phyloP scores from a whole-genome alignment of 2,888 invertebrate genomes.

The Noctua comes region DNA sequence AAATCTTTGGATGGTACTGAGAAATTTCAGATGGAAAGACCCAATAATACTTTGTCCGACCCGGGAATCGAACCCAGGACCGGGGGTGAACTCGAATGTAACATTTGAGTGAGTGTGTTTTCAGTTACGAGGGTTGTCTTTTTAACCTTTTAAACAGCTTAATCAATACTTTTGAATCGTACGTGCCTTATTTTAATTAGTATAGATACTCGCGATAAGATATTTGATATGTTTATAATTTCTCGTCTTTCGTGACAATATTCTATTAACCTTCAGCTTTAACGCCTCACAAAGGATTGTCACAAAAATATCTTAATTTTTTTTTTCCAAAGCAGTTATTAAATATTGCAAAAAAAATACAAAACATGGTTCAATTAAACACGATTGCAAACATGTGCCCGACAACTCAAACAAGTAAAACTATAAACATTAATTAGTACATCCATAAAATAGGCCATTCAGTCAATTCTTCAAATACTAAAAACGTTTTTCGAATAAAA shows the following conservation, averaged over 20 bases:
- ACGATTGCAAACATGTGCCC: slow-evolving; percentile 20
- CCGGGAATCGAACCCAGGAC: too few species aligned
- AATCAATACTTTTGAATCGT: background rate
- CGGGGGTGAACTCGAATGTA: background rate
- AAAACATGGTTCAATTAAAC: slow-evolving; percentile 17
- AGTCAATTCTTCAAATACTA: slow-evolving; percentile 59
- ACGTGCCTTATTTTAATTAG: background rate
- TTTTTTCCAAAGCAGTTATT: slow-evolving; percentile 1
- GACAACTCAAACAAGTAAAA: slow-evolving; percentile 4
- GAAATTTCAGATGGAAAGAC: too few species aligned
- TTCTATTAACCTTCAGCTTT: background rate
- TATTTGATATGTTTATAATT: slow-evolving; percentile 4
- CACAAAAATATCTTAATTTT: background rate
- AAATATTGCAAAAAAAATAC: background rate
- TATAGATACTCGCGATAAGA: background rate
- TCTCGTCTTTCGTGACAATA: background rate
- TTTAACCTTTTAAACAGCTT: background rate
- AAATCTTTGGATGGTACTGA: too few species aligned
- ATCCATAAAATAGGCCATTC: slow-evolving; percentile 42
- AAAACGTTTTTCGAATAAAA: slow-evolving; percentile 66
- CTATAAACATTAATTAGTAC: slow-evolving; percentile 40
- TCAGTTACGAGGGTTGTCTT: background rate
- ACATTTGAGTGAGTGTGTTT: background rate
- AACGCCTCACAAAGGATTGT: background rate
- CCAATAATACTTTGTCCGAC: too few species aligned